Conservation (phyloP, 1,140 invertebrate genomes). For the Nasonia vitripennis region DNA sequence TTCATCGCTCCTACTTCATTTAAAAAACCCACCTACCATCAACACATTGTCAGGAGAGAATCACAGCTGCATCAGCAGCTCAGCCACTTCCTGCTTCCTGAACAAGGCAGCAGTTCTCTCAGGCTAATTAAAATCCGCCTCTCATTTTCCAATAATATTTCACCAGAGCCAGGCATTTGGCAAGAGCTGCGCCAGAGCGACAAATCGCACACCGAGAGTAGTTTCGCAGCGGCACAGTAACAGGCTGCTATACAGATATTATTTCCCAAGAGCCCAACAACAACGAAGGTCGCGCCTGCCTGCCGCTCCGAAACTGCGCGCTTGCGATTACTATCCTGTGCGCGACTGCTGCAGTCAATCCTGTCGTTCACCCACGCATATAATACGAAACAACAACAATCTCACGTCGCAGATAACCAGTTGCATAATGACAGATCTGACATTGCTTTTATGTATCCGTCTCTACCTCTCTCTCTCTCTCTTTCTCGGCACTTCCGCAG, state of each 20-base stretch:
- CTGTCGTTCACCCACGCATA: not conserved
- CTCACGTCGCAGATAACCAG: constrained; percentile 23
- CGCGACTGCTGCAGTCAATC: too few relatives aligned
- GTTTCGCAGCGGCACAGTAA: not conserved
- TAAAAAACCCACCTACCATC: not conserved
- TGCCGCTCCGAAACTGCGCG: constrained; percentile 12
- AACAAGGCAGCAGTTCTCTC: not conserved
- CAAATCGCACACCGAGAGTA: not conserved
- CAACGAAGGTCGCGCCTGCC: not conserved
- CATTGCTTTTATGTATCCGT: not conserved
- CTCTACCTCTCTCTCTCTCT: not conserved
- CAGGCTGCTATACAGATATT: not conserved
- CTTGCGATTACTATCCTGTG: not conserved
- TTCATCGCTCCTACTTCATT: too few relatives aligned
- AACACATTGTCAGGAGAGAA: not conserved
- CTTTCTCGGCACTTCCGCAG: not conserved
- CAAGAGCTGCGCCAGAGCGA: not conserved
- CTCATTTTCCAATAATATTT: not conserved
- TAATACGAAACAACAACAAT: not conserved
- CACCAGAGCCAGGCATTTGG: not conserved
- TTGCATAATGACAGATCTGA: constrained; percentile 18
- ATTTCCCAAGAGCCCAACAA: not conserved
- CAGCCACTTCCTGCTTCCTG: not conserved
- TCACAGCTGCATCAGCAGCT: not conserved
- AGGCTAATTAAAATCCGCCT: not conserved